Conservation (phyloP, 2,797 vertebrate genomes). For the Acanthornis magna region DNA sequence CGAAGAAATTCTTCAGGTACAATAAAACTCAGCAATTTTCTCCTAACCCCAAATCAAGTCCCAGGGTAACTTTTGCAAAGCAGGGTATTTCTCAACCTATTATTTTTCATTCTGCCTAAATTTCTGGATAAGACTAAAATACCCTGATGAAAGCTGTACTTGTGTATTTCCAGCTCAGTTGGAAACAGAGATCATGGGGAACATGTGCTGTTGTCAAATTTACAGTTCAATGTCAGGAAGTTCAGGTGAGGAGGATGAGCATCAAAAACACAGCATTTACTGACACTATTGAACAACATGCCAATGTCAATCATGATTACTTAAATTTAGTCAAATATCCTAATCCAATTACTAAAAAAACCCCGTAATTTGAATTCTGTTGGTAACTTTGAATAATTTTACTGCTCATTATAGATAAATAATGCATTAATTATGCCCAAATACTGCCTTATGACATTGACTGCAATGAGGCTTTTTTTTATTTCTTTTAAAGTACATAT, state of each 20-base stretch:
- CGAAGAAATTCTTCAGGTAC: not conserved
- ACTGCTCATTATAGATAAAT: not conserved
- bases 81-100: not conserved
- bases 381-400: not conserved
- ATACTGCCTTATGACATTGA: not conserved
- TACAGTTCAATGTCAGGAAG: not conserved
- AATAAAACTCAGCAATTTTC: not conserved
- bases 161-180: not conserved
- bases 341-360: not conserved
- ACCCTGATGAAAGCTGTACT: not conserved
- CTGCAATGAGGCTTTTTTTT: not conserved
- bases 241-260: not conserved
- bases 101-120: constrained; percentile 19
- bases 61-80: not conserved
- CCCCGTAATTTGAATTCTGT: not conserved
- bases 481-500: not conserved
- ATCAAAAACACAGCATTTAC: not conserved
- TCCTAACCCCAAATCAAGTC: constrained; percentile 24
- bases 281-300: not conserved
- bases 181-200: not conserved
- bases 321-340: not conserved
- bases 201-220: not conserved
- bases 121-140: constrained; percentile 5
- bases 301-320: not conserved
- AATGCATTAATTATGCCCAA: not conserved